These are phyloP conservation scores for Pseudorectes ferrugineus DNA, from an alignment of 2,113 vertebrate genomes.

Conservation along the genomic window DNA sequence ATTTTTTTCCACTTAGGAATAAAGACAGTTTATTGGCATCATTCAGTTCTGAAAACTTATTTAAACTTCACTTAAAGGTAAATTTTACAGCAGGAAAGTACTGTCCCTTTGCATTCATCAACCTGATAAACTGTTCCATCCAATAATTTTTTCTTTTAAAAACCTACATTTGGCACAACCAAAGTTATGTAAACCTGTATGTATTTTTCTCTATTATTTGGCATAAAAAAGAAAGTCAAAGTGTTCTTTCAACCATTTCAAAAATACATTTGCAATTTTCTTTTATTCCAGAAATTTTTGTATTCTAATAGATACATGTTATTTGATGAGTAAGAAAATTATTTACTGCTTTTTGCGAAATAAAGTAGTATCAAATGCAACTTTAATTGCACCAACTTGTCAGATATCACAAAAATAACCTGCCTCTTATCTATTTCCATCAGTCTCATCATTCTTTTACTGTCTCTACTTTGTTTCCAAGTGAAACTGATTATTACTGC, in stretches of 20 bases:
- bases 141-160: background rate
- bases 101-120: background rate
- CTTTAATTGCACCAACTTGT: background rate
- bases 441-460: background rate
- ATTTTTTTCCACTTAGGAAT: background rate
- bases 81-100: background rate
- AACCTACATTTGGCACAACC: background rate
- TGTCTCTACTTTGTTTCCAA: background rate
- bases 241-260: background rate
- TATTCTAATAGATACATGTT: background rate
- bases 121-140: background rate
- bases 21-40: background rate
- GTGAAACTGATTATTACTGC: background rate
- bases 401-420: background rate
- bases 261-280: background rate
- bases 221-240: background rate
- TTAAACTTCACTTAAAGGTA: background rate
- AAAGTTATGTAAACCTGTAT: background rate
- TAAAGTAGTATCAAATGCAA: background rate
- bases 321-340: background rate
- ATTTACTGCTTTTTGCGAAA: background rate
- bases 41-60: background rate
- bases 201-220: background rate
- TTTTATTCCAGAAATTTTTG: background rate
- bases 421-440: background rate